Conservation (phyloP, 2,797 vertebrate genomes). For the Anabas testudineus region DNA sequence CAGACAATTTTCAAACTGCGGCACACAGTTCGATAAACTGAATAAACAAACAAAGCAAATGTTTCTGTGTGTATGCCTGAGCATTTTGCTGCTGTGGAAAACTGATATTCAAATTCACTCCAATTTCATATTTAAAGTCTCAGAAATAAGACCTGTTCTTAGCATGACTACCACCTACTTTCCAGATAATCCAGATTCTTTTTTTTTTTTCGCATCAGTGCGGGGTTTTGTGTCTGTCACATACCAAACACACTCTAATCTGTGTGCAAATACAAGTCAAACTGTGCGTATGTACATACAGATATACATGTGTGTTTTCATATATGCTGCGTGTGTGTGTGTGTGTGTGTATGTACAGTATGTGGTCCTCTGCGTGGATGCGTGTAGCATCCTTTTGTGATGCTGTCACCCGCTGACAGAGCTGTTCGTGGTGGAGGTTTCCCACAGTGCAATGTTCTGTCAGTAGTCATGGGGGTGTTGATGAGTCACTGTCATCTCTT, state of each 20-base stretch:
- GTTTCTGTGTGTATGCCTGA: slow-evolving; percentile 15
- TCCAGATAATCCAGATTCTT: background rate
- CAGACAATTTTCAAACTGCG: slow-evolving; percentile 7
- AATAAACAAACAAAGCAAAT: slow-evolving; percentile 15
- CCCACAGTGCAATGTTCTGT: slow-evolving; percentile 58
- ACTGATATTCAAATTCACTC: background rate
- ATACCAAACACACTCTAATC: background rate
- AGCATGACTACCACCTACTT: background rate
- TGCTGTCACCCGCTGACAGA: slow-evolving; percentile 48
- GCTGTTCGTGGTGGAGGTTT: slow-evolving; percentile 56
- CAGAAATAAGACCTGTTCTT: slow-evolving; percentile 1
- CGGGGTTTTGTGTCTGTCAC: background rate
- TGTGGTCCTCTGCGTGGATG: slow-evolving; percentile 9
- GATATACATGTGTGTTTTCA: background rate
- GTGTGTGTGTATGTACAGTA: background rate
- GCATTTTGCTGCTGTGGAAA: background rate
- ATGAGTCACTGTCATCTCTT: slow-evolving; percentile 66
- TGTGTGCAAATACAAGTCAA: background rate
- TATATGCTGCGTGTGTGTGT: background rate
- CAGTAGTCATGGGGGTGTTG: slow-evolving; percentile 61
- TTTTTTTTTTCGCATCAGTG: background rate
- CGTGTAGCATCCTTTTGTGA: slow-evolving; percentile 29
- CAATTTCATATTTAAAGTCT: background rate
- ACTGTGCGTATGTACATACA: background rate
- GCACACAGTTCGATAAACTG: slow-evolving; percentile 13